phyloP scores from a whole-genome alignment of 2,113 vertebrate genomes.

The Hiodon alosoides region DNA sequence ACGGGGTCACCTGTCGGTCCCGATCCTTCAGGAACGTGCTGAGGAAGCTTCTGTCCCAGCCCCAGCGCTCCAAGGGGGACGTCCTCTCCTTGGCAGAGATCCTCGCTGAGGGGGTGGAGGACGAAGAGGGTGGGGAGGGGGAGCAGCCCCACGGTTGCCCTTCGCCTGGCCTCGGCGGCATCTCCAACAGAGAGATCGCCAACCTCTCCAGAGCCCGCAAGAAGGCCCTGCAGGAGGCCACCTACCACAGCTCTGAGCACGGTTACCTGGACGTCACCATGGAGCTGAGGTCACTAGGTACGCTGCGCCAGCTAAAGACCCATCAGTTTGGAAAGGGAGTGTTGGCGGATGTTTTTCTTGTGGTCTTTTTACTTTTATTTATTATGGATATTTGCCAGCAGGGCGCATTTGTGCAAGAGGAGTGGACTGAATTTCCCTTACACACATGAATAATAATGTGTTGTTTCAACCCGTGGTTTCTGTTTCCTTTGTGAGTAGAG shows the following conservation, averaged over 20 bases:
- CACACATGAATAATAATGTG: too few relatives aligned
- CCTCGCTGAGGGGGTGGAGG: conserved; percentile 83
- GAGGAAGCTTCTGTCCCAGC: conserved; percentile 80
- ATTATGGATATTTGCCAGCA: too few relatives aligned
- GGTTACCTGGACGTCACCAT: conserved; percentile 90
- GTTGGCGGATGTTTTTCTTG: not conserved
- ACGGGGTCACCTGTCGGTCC: not conserved
- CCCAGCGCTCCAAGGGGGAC: conserved; percentile 71
- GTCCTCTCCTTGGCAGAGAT: conserved; percentile 93
- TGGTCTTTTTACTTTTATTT: not conserved
- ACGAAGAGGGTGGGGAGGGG: conserved; percentile 11
- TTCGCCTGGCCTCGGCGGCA: conserved; percentile 50
- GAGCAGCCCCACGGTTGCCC: not conserved
- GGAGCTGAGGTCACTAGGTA: conserved; percentile 84
- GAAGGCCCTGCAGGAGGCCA: conserved; percentile 89
- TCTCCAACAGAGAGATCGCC: conserved; percentile 52
- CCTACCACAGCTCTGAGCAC: conserved; percentile 88
- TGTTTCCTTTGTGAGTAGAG: too few relatives aligned
- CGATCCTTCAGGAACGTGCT: conserved; percentile 71
- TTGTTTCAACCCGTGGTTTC: not conserved
- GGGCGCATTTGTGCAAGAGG: too few relatives aligned
- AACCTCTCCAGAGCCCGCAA: conserved; percentile 72
- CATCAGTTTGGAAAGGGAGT: not conserved
- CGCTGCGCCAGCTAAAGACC: conserved; percentile 30
- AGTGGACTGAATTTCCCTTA: too few relatives aligned